These are phyloP conservation scores for Xiphydria camelus DNA, from an alignment of 2,888 invertebrate genomes.

Conservation along the genomic window DNA sequence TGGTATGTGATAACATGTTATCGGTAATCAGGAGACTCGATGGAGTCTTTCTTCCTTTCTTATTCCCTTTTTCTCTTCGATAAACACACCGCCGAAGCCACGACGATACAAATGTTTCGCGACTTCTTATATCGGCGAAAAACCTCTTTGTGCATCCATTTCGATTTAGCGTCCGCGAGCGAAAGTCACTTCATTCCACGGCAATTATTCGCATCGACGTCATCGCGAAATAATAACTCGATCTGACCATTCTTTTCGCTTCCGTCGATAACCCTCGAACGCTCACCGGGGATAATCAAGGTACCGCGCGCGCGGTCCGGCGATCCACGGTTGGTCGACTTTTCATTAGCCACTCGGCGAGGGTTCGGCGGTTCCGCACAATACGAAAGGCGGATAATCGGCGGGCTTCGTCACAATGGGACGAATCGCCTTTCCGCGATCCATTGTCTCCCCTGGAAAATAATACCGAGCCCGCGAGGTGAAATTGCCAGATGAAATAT, in stretches of 20 bases:
- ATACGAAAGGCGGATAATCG: slow-evolving; percentile 37
- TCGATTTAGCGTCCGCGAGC: too few species aligned
- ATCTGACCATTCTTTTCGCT: slow-evolving; percentile 23
- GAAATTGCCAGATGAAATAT: too few species aligned
- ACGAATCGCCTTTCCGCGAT: slow-evolving; percentile 5
- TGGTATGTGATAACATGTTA: too few species aligned
- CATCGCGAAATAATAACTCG: slow-evolving; percentile 15
- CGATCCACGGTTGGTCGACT: slow-evolving; percentile 31
- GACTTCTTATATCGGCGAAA: too few species aligned
- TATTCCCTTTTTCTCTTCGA: too few species aligned
- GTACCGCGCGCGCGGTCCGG: slow-evolving; percentile 20
- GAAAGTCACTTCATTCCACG: too few species aligned
- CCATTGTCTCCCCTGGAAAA: slow-evolving; percentile 21
- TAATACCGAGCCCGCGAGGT: too few species aligned
- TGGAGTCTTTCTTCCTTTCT: too few species aligned
- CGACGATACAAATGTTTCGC: too few species aligned
- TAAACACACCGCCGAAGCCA: too few species aligned
- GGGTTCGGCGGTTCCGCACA: slow-evolving; percentile 45
- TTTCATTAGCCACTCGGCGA: slow-evolving; percentile 45
- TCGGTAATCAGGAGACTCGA: too few species aligned
- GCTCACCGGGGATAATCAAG: slow-evolving; percentile 26
- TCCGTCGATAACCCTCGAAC: slow-evolving; percentile 19
- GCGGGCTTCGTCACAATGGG: slow-evolving; percentile 20
- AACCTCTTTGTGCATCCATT: too few species aligned
- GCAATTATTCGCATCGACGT: not conserved